Percentiles rank a stretch among this genome's conserved stretches.
Conservation (phyloP, 2,888 invertebrate species). For the Torymus aiolomorphi region DNA sequence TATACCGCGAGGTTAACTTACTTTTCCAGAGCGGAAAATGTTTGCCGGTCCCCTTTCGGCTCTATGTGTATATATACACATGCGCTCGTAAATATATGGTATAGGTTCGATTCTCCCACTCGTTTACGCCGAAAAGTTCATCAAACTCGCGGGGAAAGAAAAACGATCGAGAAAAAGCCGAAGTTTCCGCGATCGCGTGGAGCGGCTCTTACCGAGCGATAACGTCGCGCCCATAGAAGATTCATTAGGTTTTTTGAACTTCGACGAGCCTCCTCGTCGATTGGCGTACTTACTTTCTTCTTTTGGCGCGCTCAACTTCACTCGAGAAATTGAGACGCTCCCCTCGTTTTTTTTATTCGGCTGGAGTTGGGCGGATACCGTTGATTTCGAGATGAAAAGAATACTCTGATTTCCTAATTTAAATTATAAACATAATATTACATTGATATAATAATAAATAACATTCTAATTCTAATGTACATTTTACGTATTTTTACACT, state of each 20-base stretch:
- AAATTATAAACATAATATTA: no score
- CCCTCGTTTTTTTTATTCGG: no score
- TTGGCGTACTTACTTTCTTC: no score
- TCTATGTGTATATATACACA: neutral
- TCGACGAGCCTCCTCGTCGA: neutral
- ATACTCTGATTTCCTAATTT: no score
- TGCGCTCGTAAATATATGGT: no score
- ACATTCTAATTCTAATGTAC: no score
- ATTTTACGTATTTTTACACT: no score
- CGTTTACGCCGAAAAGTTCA: conserved; percentile 37
- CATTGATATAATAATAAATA: no score
- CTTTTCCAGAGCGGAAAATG: conserved; percentile 27
- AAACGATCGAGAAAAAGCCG: conserved; percentile 26
- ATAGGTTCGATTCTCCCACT: conserved; percentile 25
- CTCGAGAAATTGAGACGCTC: no score
- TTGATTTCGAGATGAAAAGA: no score
- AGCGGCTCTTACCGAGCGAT: conserved; percentile 11
- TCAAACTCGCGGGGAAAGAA: conserved; percentile 27
- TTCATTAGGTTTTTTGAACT: conserved; percentile 43
- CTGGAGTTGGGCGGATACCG: no score
- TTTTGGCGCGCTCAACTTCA: no score
- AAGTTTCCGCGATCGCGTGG: neutral
- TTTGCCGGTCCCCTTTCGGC: conserved; percentile 4
- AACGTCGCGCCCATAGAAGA: conserved; percentile 25
- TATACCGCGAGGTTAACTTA: neutral